phyloP scores from a whole-genome alignment of 2,113 vertebrate genomes.

The Chaetorhynchus papuensis region DNA sequence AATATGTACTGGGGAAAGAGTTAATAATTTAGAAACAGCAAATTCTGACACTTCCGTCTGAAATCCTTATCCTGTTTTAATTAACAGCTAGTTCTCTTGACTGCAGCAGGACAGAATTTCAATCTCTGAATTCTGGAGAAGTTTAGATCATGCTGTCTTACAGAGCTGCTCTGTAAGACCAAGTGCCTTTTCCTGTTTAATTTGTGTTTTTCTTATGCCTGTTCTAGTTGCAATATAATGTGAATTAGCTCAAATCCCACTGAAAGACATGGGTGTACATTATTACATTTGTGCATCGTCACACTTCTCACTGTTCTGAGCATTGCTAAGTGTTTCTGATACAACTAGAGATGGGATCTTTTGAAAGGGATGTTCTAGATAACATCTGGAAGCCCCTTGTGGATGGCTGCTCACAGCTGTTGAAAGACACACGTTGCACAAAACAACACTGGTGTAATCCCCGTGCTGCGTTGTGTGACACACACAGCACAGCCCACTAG shows the following conservation, averaged over 20 bases:
- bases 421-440: neutral
- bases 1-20: neutral
- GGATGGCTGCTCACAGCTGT: neutral
- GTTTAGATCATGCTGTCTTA: neutral
- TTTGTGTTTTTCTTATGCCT: neutral
- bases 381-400: neutral
- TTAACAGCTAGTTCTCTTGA: neutral
- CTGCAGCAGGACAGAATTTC: neutral
- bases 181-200: neutral
- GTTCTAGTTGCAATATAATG: neutral
- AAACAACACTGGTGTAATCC: neutral
- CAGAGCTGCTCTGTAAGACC: neutral
- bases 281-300: neutral
- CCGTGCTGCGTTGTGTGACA: fast-evolving
- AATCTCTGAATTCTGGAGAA: neutral
- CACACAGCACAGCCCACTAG: neutral
- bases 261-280: neutral
- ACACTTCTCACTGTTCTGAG: neutral
- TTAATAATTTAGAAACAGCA: neutral
- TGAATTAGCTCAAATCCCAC: neutral
- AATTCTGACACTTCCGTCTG: neutral
- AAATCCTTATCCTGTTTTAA: neutral
- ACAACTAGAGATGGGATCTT: neutral
- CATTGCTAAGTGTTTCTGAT: neutral
- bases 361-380: neutral